Conservation (phyloP, 2,113 vertebrate genomes). For the Colinus virginianus region DNA sequence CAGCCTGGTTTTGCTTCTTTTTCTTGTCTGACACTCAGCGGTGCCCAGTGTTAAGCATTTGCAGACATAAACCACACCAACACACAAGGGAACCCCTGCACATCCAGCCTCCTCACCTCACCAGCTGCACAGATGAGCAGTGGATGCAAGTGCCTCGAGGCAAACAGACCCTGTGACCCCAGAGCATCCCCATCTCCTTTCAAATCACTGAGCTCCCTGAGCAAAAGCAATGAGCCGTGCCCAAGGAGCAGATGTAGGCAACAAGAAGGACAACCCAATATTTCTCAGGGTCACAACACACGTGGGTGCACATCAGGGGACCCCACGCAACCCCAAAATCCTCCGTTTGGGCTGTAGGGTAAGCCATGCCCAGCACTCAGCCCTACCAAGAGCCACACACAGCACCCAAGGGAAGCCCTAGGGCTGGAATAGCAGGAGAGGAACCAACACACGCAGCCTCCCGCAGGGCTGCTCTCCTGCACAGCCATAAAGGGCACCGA, state of each 20-base stretch:
- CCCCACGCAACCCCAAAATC: not conserved
- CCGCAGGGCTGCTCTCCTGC: not conserved
- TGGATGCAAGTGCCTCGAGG: not conserved
- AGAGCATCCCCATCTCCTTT: not conserved
- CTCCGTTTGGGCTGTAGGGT: accelerated
- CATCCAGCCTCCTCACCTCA: not conserved
- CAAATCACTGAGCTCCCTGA: accelerated
- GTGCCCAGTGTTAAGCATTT: not conserved
- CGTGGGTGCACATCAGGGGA: accelerated
- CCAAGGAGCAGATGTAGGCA: not conserved
- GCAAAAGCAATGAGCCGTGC: not conserved
- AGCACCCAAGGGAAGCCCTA: not conserved
- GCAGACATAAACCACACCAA: not conserved
- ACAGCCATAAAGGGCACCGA: not conserved
- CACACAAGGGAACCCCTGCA: not conserved
- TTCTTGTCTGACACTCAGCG: accelerated
- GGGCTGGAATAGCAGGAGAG: not conserved
- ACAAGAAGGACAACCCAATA: not conserved
- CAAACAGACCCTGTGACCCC: not conserved
- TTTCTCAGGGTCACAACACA: not conserved
- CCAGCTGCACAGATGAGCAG: accelerated
- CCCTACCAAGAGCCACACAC: not conserved
- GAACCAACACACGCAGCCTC: not conserved
- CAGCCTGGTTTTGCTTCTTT: not conserved
- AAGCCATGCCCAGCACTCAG: not conserved